These are phyloP conservation scores for Hyaena hyaena DNA, from an alignment of 2,113 vertebrate species.

Conservation along the genomic window DNA sequence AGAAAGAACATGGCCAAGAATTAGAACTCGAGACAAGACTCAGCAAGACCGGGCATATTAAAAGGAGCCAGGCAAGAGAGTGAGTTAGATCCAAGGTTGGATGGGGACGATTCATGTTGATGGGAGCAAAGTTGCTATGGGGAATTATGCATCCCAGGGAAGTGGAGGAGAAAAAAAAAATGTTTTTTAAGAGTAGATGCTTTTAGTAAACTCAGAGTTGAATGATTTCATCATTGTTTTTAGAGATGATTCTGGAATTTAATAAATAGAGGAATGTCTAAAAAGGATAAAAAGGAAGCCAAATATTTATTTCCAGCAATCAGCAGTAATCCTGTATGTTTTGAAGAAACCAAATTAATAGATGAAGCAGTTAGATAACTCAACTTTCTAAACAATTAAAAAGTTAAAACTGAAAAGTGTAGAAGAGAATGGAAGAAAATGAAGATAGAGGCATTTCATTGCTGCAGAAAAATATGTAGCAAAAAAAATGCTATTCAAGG, in stretches of 20 bases:
- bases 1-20: neutral
- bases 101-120: neutral
- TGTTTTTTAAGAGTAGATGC: neutral
- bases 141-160: neutral
- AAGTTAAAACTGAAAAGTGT: neutral
- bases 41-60: neutral
- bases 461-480: neutral
- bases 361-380: neutral
- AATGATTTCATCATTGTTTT: neutral
- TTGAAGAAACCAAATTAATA: constrained; percentile 16
- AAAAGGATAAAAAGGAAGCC: constrained; percentile 16
- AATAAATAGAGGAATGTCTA: neutral
- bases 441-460: neutral
- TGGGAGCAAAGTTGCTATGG: neutral
- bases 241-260: constrained; percentile 6
- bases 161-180: neutral
- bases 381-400: neutral
- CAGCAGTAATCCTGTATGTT: neutral
- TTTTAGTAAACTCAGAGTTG: constrained; percentile 29
- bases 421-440: neutral
- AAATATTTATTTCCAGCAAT: neutral
- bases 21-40: neutral
- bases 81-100: neutral
- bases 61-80: neutral
- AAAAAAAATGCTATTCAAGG: neutral